These are phyloP conservation scores for Chitala chitala DNA, from an alignment of 2,113 vertebrate species.

Conservation along the genomic window DNA sequence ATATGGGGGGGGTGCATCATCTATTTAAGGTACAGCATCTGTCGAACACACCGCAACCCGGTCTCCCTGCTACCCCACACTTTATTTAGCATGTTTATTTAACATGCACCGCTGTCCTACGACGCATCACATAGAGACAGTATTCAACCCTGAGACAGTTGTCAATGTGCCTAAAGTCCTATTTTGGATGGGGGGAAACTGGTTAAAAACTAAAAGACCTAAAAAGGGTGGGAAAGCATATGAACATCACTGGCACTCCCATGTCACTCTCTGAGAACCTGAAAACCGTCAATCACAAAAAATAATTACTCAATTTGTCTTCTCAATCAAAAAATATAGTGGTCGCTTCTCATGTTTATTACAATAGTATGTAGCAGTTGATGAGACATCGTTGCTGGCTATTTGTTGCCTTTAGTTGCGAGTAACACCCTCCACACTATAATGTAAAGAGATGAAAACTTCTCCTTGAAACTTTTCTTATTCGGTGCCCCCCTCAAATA, in stretches of 20 bases:
- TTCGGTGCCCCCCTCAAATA: not conserved
- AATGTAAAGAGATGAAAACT: not conserved
- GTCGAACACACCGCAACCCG: too few relatives aligned
- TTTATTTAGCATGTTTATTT: not conserved
- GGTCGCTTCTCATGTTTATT: conserved; percentile 15
- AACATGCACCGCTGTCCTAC: not conserved
- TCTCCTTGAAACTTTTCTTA: not conserved
- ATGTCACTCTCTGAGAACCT: not conserved
- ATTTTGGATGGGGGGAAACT: not conserved
- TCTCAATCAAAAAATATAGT: conserved; percentile 8
- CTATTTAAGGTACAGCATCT: too few relatives aligned
- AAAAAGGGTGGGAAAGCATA: not conserved
- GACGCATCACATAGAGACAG: not conserved
- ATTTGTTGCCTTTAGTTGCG: not conserved
- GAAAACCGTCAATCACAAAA: not conserved
- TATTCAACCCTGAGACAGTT: not conserved
- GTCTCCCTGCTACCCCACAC: not conserved
- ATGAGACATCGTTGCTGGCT: not conserved
- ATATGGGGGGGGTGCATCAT: too few relatives aligned
- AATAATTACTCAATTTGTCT: not conserved
- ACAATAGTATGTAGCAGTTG: conserved; percentile 1
- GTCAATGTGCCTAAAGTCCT: not conserved
- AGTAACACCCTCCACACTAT: not conserved
- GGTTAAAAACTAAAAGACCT: not conserved
- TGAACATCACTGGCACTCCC: not conserved